phyloP scores from a whole-genome alignment of 2,888 invertebrate genomes.

The Scaptomyza polygonia region DNA sequence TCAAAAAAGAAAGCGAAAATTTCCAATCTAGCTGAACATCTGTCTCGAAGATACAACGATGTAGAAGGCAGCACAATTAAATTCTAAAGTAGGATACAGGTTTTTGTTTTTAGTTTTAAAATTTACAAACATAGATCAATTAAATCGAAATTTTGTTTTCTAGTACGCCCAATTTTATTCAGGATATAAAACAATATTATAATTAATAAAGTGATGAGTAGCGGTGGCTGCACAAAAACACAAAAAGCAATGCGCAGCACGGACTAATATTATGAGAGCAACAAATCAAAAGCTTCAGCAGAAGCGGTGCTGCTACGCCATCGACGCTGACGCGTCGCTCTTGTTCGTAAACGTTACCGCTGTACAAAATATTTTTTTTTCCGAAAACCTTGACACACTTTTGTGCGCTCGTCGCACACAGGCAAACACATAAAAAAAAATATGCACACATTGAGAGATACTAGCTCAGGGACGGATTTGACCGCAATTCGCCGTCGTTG shows the following conservation, averaged over 20 bases:
- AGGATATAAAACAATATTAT: no score
- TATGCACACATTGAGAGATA: conserved; percentile 56
- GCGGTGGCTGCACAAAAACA: conserved; percentile 39
- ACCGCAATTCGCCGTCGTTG: conserved; percentile 77
- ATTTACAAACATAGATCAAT: no score
- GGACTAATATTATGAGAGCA: conserved; percentile 49
- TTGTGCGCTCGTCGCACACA: conserved; percentile 70
- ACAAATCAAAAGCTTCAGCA: conserved; percentile 57
- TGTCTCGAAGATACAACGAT: no score
- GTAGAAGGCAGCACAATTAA: no score
- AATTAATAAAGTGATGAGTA: conserved; percentile 47
- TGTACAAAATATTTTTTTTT: conserved; percentile 78
- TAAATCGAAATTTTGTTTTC: no score
- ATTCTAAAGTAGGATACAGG: no score
- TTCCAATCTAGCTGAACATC: no score
- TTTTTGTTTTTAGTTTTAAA: no score
- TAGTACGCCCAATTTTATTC: no score
- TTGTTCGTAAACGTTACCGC: conserved; percentile 68
- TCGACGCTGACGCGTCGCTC: conserved; percentile 53
- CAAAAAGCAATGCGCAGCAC: conserved; percentile 37
- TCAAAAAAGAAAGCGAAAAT: no score
- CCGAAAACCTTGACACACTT: conserved; percentile 84
- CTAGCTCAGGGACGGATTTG: conserved; percentile 81
- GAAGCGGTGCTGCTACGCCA: conserved; percentile 18
- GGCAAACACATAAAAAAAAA: conserved; percentile 36